Percentiles rank a stretch among this genome's conserved stretches.
These are phyloP conservation scores for Anhinga anhinga DNA, from an alignment of 2,113 vertebrate genomes.

Conservation along the genomic window DNA sequence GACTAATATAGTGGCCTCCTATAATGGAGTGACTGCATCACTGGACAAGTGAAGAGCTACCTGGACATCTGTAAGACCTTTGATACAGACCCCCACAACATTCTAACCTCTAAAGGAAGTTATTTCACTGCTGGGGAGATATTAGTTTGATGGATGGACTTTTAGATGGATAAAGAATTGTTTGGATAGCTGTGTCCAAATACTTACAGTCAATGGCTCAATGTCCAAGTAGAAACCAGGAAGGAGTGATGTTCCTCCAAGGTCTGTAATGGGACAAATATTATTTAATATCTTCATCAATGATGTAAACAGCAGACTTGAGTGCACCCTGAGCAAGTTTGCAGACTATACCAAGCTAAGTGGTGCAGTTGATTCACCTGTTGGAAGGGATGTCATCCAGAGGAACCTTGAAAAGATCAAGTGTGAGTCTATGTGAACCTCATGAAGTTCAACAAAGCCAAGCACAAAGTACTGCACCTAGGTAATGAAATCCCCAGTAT, in stretches of 20 bases:
- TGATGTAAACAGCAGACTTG: neutral
- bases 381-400: too few relatives aligned
- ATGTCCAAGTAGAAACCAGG: neutral
- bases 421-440: neutral
- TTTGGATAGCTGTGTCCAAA: neutral
- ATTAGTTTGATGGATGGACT: neutral
- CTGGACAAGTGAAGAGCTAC: neutral
- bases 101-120: neutral
- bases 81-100: neutral
- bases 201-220: neutral
- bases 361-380: neutral
- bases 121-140: too few relatives aligned
- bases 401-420: too few relatives aligned
- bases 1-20: too few relatives aligned
- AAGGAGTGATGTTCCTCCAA: neutral
- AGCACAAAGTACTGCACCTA: neutral
- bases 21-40: neutral
- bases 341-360: neutral
- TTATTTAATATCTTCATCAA: neutral
- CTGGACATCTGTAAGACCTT: neutral
- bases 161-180: neutral
- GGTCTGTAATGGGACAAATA: neutral
- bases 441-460: neutral
- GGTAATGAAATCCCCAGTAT: neutral
- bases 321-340: neutral